Percentiles rank a stretch among this genome's conserved stretches.
These are phyloP conservation scores for Scophthalmus maximus DNA, from an alignment of 2,113 vertebrate genomes.

Conservation along the genomic window DNA sequence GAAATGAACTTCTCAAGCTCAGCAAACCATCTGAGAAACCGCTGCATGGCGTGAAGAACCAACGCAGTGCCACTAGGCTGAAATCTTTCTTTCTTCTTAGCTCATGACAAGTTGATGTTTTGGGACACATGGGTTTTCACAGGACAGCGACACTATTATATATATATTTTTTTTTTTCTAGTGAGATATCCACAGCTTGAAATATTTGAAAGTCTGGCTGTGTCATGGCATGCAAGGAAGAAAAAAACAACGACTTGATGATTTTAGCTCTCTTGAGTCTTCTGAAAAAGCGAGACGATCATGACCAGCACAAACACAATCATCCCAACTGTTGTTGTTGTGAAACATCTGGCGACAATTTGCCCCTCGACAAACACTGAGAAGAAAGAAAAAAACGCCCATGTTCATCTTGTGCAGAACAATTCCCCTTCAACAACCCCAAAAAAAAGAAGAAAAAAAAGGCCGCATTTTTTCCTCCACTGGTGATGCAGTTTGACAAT, in stretches of 20 bases:
- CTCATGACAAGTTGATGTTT: too few species aligned
- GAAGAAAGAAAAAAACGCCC: neutral
- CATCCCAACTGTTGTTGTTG: neutral
- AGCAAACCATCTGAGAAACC: too few species aligned
- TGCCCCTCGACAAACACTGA: slow-evolving; percentile 2
- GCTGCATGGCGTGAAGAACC: too few species aligned
- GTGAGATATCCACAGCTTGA: neutral
- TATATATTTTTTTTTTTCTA: too few species aligned
- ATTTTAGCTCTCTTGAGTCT: neutral
- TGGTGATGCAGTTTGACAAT: neutral
- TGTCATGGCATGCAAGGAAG: neutral
- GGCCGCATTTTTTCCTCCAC: neutral
- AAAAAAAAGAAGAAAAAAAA: neutral
- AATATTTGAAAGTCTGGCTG: neutral
- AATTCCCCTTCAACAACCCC: neutral
- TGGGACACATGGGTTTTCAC: too few species aligned
- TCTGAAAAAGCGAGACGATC: neutral
- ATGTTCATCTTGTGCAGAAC: neutral
- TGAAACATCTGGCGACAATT: slow-evolving; percentile 34
- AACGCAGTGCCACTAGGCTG: too few species aligned
- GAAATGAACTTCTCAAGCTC: too few species aligned
- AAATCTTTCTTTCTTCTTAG: too few species aligned
- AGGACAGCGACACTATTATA: neutral
- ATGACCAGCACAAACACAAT: neutral
- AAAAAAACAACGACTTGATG: neutral